These are phyloP conservation scores for Aphidius colemani DNA, from an alignment of 2,888 invertebrate genomes.

Conservation along the genomic window DNA sequence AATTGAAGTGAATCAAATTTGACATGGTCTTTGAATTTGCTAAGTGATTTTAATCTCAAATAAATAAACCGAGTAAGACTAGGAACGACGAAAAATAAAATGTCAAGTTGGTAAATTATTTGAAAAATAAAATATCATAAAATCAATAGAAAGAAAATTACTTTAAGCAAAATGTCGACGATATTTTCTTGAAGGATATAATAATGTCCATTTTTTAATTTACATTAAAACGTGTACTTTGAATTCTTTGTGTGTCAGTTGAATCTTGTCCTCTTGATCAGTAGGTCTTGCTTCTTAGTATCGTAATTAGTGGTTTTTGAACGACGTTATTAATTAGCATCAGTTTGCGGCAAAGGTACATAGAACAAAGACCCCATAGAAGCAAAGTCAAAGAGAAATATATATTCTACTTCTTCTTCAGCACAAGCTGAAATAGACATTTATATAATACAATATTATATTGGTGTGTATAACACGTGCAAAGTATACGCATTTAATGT, in stretches of 20 bases:
- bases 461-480: constrained; percentile 18
- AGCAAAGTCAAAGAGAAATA: constrained; percentile 9
- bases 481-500: constrained; percentile 15
- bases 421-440: constrained; percentile 10
- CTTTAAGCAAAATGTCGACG: neutral
- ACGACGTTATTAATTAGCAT: constrained; percentile 32
- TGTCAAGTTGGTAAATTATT: neutral
- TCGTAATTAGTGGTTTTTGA: constrained; percentile 28
- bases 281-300: constrained; percentile 5
- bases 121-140: neutral
- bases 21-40: constrained; percentile 9
- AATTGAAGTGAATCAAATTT: constrained; percentile 13
- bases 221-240: neutral
- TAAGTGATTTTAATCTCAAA: neutral
- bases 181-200: no score
- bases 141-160: neutral
- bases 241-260: neutral
- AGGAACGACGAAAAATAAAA: neutral
- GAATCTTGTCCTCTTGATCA: neutral
- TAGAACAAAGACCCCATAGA: neutral
- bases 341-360: constrained; percentile 1
- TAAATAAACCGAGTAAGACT: neutral
- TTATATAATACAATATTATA: constrained; percentile 5
- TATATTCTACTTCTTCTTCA: constrained; percentile 15
- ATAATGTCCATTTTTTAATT: no score